Base-by-base conservation (phyloP, 1,140 invertebrate species). In the Brachionus plicatilis region DNA sequence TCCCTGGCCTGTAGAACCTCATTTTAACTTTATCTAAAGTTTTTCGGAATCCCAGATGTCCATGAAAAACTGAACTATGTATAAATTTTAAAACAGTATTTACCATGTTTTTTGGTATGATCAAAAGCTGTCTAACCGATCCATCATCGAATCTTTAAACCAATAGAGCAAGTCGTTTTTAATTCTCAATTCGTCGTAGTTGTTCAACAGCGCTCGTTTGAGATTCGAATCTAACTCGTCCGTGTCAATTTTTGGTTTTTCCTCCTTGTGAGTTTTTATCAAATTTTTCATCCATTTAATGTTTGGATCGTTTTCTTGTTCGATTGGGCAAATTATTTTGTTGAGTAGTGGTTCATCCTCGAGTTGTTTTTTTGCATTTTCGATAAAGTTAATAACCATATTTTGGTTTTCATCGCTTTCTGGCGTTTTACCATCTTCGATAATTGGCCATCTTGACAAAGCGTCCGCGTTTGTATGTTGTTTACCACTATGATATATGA, bases 361-460 rank as follows among this genome's bases (percentile, higher is more conserved):
- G 9, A 11, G 5, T 66, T 66, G 17, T 27, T 66, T 33, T 29
- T 29, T 66, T 27, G 9, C 14, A 66, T 66, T 66, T 66, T 66
- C 60, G 20, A 60, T 60, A 14, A 66, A 27, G 14, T 66, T 66
- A 29, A 66, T 60, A 60, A 60, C 56, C 24, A 20, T 60, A 60
- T 60, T 60, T 60, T 12, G 56, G 56, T 66, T 29, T 11, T 66
- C 60, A 66, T 66, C 60, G 20, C 14, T 27, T 29, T 66, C 29
- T 66, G 17, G 1, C 8, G 60, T 24, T 29, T 66, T 24, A 27
- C 8, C 60, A 11, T 66, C 60, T 7, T 66, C 60, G 9, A 8
- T 20, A 41, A 41, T 43, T 41, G 29, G 14, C 29, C 37, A 45
- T 76, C 72, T 29, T 33, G 88, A 78, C 83, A 66, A 8, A 87